A percentile compares a stretch with the other conserved stretches of the same genome.
Conservation (phyloP, 2,113 vertebrate species). For the Regulus satrapa region DNA sequence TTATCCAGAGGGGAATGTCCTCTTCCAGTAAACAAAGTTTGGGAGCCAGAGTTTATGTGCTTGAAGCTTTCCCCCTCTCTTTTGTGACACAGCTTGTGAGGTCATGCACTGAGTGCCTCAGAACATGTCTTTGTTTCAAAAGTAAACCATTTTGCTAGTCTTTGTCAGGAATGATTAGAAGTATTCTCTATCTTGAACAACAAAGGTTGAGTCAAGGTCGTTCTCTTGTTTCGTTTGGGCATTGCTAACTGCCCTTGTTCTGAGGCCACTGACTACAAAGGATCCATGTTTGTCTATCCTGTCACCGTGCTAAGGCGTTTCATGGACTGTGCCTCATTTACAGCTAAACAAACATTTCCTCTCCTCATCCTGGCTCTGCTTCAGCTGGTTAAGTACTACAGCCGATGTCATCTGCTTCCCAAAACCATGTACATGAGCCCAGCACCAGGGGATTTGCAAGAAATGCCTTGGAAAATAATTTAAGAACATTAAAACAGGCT, state of each 20-base stretch:
- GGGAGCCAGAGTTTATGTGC: neutral
- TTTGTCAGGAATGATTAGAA: neutral
- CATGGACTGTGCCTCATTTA: neutral
- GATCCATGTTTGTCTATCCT: neutral
- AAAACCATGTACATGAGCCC: neutral
- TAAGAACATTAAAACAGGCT: constrained; percentile 32
- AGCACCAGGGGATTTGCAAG: neutral
- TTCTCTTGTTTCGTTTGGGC: neutral
- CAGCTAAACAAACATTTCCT: constrained; percentile 59
- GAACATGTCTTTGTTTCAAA: neutral
- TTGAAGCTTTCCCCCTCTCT: neutral
- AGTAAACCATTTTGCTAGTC: neutral
- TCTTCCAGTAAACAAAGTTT: neutral
- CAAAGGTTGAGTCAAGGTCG: neutral
- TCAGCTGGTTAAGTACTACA: constrained; percentile 22
- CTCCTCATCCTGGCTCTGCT: constrained; percentile 29
- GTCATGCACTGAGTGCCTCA: neutral
- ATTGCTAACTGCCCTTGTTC: neutral
- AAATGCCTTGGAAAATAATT: neutral
- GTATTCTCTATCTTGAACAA: neutral
- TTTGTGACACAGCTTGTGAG: neutral
- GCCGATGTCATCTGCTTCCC: constrained; percentile 17
- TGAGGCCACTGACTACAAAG: neutral
- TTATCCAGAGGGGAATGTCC: neutral
- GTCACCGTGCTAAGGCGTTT: neutral